Evolutionary conservation across 2,797 vertebrate species (phyloP).

Genomic region (Hemitrygon akajei): DNA sequence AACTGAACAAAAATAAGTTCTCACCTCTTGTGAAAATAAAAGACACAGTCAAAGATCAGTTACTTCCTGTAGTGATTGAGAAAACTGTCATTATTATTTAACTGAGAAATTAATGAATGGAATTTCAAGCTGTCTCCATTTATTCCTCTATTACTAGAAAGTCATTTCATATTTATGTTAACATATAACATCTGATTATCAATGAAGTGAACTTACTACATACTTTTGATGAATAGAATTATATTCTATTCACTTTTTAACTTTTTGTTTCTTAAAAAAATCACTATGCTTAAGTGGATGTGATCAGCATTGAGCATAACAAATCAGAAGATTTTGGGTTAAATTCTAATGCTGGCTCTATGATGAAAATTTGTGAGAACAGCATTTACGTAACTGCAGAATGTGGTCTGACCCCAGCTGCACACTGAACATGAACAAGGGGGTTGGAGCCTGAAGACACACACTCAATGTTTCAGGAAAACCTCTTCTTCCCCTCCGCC

Average conservation of each 20-base stretch:
- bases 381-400: not conserved
- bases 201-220: not conserved
- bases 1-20: not conserved
- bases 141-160: not conserved
- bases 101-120: not conserved
- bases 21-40: not conserved
- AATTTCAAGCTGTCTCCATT: not conserved
- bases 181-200: not conserved
- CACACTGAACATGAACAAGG: too few relatives aligned
- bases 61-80: not conserved
- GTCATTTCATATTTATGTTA: not conserved
- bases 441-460: too few relatives aligned
- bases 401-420: too few relatives aligned
- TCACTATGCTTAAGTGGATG: not conserved
- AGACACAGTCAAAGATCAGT: not conserved
- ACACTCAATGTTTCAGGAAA: too few relatives aligned
- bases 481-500: too few relatives aligned
- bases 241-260: not conserved
- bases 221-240: not conserved
- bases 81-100: not conserved
- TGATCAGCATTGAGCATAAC: not conserved
- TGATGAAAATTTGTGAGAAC: not conserved
- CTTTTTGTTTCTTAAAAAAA: not conserved
- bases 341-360: not conserved
- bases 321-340: not conserved